Evolutionary conservation across 2,113 vertebrate genomes (phyloP).

Genomic region (Daphoenositta chrysoptera): DNA sequence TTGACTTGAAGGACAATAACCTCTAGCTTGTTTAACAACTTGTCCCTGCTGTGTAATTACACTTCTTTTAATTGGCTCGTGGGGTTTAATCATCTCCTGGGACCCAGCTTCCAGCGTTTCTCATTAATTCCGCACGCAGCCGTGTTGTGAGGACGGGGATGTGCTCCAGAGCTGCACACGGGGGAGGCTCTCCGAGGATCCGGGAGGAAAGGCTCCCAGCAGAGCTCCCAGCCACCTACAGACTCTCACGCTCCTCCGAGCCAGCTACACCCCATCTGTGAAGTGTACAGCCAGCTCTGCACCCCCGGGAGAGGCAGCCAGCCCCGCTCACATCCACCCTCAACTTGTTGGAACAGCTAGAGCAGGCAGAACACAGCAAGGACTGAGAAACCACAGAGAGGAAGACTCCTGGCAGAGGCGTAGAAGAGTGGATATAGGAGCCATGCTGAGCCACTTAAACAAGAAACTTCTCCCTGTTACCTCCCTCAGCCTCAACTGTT

Average conservation of each 20-base stretch:
- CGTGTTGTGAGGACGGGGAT: background rate
- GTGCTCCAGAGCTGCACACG: background rate
- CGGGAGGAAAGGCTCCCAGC: background rate
- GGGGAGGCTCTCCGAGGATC: background rate
- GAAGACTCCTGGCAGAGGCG: background rate
- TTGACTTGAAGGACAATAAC: conserved; percentile 88
- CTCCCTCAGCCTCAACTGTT: background rate
- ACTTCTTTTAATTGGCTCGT: conserved; percentile 84
- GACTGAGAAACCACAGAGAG: background rate
- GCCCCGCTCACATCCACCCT: background rate
- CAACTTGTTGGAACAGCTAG: background rate
- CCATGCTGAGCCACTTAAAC: background rate
- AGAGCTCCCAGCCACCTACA: background rate
- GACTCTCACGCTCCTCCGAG: background rate
- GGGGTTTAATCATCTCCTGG: conserved; percentile 83
- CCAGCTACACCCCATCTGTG: background rate
- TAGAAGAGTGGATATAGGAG: background rate
- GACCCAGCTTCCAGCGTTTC: conserved; percentile 56
- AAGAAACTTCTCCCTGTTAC: background rate
- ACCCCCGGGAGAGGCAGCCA: background rate
- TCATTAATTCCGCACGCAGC: conserved; percentile 30
- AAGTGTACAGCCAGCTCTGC: background rate
- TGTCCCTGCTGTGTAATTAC: conserved; percentile 84
- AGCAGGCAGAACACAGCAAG: background rate
- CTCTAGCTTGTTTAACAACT: conserved; percentile 90